Evolutionary conservation across 2,797 vertebrate genomes (phyloP).

Genomic region (Lacerta viridis): DNA sequence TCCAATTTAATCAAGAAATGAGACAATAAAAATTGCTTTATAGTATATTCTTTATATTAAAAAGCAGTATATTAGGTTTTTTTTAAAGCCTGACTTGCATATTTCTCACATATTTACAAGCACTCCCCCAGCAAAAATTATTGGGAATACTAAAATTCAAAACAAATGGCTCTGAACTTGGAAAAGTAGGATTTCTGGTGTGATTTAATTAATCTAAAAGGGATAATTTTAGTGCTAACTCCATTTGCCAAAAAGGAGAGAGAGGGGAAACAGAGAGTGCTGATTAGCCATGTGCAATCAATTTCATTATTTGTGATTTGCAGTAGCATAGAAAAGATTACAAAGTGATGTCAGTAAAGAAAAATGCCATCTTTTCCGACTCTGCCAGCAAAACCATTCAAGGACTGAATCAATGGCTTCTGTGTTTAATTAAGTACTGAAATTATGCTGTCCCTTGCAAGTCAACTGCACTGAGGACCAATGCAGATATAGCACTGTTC

Average conservation of each 20-base stretch:
- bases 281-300: neutral
- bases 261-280: too few relatives aligned
- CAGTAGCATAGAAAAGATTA: neutral
- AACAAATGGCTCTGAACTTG: neutral
- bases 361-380: conserved; percentile 14
- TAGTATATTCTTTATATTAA: neutral
- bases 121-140: neutral
- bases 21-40: neutral
- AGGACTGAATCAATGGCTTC: neutral
- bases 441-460: neutral
- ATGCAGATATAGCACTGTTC: neutral
- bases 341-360: neutral
- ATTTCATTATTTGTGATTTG: neutral
- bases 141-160: neutral
- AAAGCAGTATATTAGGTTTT: too few relatives aligned
- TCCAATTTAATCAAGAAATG: conserved; percentile 1
- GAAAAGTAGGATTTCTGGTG: neutral
- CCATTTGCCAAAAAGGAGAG: neutral
- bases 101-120: neutral
- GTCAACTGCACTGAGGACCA: neutral
- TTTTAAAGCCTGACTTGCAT: neutral
- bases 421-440: conserved; percentile 9
- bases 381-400: neutral
- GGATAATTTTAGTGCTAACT: neutral
- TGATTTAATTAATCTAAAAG: conserved; percentile 10